Base-by-base conservation (phyloP, 2,888 invertebrate species). In the Amblyjoppa fuscipennis region DNA sequence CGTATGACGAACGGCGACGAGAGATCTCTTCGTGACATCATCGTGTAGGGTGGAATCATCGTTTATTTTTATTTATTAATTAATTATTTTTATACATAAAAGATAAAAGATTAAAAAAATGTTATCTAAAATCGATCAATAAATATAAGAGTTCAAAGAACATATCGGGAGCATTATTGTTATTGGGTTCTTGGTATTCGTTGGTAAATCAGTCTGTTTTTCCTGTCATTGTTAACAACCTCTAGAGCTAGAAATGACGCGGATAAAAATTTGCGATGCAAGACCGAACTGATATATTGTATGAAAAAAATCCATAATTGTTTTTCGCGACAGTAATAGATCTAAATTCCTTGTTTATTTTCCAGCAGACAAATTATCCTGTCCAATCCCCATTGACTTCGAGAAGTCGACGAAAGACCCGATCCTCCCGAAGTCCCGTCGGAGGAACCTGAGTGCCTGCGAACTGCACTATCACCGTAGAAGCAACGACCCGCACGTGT, bases 401-500 rank as follows among this genome's bases (percentile, higher is more conserved):
- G 28, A 34, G 77, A 68, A 51, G 53, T 38, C 13, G 38, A 70
- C 16, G 38, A 56, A 31, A 61, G 49, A 20, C 38, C 25, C 38
- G 64, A 80, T 41, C 51, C 64, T 34, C 13, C 64, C n/a, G 49
- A 45, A 49, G 74, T 45, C 41, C 41, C 16, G n/a, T 41, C 59
- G 34, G 20, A 31, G 53, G 28, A 13, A 13, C 59, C 11, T 59
- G 9, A 20, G 28, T 13, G 59, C 25, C 59, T 9, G 28, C 11
- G 13, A 59, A 59, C 73, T 59, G 25, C 41, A 38, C 70, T 31
- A 53, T 71, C 16, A 13, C 70, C 45, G 28, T 61, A 61, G 78
- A 81, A 81, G 61, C 85, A 77, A 80, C 77, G 86, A 84, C 74
- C 75, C 68, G 20, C 45, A 31, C 68, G 38, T 38, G 11, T 38